Evolutionary conservation across 1,140 invertebrate species (phyloP).

Genomic region (Galendromus occidentalis): DNA sequence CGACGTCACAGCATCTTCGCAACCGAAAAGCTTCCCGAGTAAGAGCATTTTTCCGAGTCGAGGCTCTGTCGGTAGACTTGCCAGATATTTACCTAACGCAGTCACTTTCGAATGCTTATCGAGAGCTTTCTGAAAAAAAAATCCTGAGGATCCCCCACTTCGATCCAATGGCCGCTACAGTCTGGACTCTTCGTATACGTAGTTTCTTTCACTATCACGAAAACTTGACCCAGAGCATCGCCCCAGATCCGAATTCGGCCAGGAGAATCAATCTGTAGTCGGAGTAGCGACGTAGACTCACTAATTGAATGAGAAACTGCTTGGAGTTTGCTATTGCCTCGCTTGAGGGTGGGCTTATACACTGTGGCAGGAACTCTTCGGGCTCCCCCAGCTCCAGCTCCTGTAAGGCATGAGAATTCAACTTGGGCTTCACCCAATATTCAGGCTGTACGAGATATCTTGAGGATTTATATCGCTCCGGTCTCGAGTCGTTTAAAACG

Average conservation of each 20-base stretch:
- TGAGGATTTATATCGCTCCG: no score
- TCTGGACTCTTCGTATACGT: neutral
- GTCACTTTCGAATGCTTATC: neutral
- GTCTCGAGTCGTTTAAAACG: no score
- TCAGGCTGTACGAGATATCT: no score
- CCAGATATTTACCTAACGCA: neutral
- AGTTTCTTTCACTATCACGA: neutral
- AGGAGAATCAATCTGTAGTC: no score
- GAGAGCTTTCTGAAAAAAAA: neutral
- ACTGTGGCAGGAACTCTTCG: neutral
- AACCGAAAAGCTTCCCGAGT: neutral
- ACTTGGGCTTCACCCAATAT: no score
- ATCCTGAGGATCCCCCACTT: neutral
- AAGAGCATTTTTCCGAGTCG: neutral
- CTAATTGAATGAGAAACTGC: neutral
- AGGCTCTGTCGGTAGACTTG: neutral
- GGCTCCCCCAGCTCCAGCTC: neutral
- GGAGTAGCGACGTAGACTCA: no score
- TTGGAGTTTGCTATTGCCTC: neutral
- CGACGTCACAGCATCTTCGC: neutral
- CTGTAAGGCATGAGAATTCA: no score
- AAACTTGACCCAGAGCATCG: neutral
- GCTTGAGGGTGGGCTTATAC: neutral
- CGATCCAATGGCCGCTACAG: neutral
- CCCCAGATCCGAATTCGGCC: no score